Evolutionary conservation across 2,888 invertebrate species (phyloP), one percentile per base, ranked within the genome.

Genomic region (Craniophora ligustri): DNA sequence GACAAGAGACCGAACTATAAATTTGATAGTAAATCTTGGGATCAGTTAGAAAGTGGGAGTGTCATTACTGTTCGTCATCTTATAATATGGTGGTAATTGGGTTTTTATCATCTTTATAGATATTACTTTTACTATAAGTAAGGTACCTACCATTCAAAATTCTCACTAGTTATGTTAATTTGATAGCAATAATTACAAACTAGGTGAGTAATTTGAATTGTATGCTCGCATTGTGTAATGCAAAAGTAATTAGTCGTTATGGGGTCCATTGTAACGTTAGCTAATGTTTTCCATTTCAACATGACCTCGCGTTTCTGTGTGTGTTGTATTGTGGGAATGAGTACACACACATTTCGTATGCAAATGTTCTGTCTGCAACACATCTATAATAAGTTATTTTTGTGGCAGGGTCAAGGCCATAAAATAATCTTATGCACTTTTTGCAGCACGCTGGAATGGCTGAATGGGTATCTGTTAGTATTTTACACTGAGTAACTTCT

Each of bases 311-410:
- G 61, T 69, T 66, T 71, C 58, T 73, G 68, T 72, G 50, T 74
- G 67, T n/a, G n/a, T n/a, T 71, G 62, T 56, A 41, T 54, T 72
- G 84, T 86, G 86, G 78, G 86, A 87, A 87, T 78, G 74, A 59
- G 83, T 48, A 78, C 85, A 72, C 58, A 54, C 65, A 73, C 64
- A 46, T 69, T 65, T 56, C 65, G 59, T 42, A 59, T 58, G 53
- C 46, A 54, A 61, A 69, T 49, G 47, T 64, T 55, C 40, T 51
- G 40, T 36, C 40, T 51, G 40, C 38, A 68, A 60, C 46, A 54
- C 53, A 51, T 53, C 30, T 39, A 49, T 58, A 60, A 34, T 49
- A 46, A 45, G 60, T 53, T 23, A 60, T 57, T n/a, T n/a, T n/a
- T 70, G 44, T 51, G 47, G 57, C 45, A 67, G 62, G 64, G 72